Evolutionary conservation across 2,113 vertebrate genomes (phyloP).

Genomic region (Sardina pilchardus): DNA sequence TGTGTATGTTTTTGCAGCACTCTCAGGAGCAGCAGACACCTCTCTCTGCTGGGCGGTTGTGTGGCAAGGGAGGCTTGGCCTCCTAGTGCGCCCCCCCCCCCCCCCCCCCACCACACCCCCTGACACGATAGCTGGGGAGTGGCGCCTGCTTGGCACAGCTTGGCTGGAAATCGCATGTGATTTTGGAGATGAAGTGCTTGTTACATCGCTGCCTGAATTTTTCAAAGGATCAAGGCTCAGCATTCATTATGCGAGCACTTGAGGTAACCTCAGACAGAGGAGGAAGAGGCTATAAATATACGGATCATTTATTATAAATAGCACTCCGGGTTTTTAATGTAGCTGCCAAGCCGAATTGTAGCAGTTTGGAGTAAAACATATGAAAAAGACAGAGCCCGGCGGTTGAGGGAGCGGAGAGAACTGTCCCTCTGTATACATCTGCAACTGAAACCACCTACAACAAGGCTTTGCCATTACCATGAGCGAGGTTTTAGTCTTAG

Average conservation of each 20-base stretch:
- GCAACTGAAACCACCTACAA: background rate
- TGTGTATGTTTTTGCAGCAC: background rate
- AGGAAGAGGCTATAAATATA: slow-evolving; percentile 32
- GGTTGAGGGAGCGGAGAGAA: background rate
- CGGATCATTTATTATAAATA: slow-evolving; percentile 44
- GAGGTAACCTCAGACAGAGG: slow-evolving; percentile 27
- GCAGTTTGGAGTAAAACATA: slow-evolving; percentile 21
- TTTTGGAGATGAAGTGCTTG: slow-evolving; percentile 39
- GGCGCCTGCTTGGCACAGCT: background rate
- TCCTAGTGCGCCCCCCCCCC: background rate
- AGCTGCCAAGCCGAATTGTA: slow-evolving; percentile 10
- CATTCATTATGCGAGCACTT: slow-evolving; percentile 40
- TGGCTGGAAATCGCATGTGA: slow-evolving; percentile 29
- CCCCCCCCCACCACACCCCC: background rate
- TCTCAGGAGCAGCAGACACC: background rate
- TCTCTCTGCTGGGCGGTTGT: background rate
- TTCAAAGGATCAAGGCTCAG: slow-evolving; percentile 40
- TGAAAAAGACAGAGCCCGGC: background rate
- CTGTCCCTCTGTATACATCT: background rate
- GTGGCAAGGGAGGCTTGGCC: background rate
- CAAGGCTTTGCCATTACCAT: slow-evolving; percentile 6
- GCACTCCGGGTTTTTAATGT: slow-evolving; percentile 29
- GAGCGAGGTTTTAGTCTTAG: background rate
- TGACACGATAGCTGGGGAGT: slow-evolving; percentile 1
- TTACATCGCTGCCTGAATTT: slow-evolving; percentile 40